phyloP scores from a whole-genome alignment of 2,888 invertebrate genomes.

The Nemoura dubitans region DNA sequence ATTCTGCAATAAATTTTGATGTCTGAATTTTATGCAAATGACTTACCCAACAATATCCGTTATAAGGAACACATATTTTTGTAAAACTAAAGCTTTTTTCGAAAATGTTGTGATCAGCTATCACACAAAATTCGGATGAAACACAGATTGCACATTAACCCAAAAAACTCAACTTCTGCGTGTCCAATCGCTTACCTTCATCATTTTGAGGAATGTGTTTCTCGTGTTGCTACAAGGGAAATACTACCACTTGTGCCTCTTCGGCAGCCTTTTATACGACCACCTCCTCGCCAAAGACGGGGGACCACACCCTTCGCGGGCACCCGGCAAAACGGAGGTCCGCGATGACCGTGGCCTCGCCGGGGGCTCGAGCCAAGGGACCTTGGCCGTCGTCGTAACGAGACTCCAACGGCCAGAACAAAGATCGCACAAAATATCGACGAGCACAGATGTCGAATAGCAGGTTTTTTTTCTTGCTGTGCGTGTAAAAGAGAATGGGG shows the following conservation, averaged over 20 bases:
- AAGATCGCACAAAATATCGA: neutral
- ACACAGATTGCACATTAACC: too few relatives aligned
- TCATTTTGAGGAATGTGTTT: conserved; percentile 40
- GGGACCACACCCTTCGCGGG: conserved; percentile 42
- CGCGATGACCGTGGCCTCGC: conserved; percentile 44
- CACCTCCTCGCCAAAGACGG: neutral
- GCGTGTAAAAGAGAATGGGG: neutral
- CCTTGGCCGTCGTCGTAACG: conserved; percentile 10
- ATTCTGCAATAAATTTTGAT: neutral
- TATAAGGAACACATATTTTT: neutral
- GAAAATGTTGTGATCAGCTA: neutral
- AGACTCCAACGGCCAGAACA: neutral
- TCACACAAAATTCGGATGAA: neutral
- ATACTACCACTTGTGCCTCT: conserved; percentile 30
- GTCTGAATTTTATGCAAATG: neutral
- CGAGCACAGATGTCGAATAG: neutral
- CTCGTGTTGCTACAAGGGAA: conserved; percentile 44
- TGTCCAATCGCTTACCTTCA: conserved; percentile 41
- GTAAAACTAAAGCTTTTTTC: neutral
- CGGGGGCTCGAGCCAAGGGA: conserved; percentile 23
- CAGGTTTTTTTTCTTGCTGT: neutral
- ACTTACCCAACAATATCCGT: neutral
- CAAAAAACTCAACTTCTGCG: neutral
- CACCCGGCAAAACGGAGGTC: conserved; percentile 28
- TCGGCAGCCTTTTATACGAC: conserved; percentile 40